Percentiles rank a stretch among this genome's conserved stretches.
Conservation (phyloP, 2,113 vertebrate genomes). For the Calidris pugnax region DNA sequence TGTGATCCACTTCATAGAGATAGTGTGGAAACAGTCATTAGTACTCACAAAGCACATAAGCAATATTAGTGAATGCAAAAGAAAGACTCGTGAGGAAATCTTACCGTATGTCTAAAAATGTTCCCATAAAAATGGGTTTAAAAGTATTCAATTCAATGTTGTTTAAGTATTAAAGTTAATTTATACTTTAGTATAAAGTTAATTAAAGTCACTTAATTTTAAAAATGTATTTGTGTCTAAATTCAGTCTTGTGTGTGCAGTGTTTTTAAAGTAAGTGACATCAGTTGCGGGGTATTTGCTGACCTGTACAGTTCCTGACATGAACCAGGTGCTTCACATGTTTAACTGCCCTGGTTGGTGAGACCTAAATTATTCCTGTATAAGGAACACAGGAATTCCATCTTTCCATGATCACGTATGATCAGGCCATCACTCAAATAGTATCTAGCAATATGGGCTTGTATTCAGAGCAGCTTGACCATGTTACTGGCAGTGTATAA, state of each 20-base stretch:
- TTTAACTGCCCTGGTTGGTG: background rate
- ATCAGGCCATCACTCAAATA: background rate
- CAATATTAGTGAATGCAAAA: background rate
- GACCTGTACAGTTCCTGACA: background rate
- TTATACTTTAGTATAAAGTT: too few relatives aligned
- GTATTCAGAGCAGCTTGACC: background rate
- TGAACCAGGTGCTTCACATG: background rate
- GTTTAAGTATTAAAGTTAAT: background rate
- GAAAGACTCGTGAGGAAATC: background rate
- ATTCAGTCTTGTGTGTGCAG: background rate
- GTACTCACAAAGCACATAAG: background rate
- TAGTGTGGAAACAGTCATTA: background rate
- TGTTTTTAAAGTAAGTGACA: background rate
- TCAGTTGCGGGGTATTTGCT: background rate
- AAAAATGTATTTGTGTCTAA: background rate
- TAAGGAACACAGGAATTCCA: background rate
- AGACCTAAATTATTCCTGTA: background rate
- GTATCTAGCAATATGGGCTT: background rate
- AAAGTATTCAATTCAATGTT: background rate
- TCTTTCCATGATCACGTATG: accelerated
- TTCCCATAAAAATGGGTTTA: background rate
- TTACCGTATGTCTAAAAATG: background rate
- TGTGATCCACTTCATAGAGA: background rate
- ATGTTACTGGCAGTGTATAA: background rate
- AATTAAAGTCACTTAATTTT: background rate